phyloP scores from a whole-genome alignment of 1,140 invertebrate genomes.

The Antheraea pernyi region DNA sequence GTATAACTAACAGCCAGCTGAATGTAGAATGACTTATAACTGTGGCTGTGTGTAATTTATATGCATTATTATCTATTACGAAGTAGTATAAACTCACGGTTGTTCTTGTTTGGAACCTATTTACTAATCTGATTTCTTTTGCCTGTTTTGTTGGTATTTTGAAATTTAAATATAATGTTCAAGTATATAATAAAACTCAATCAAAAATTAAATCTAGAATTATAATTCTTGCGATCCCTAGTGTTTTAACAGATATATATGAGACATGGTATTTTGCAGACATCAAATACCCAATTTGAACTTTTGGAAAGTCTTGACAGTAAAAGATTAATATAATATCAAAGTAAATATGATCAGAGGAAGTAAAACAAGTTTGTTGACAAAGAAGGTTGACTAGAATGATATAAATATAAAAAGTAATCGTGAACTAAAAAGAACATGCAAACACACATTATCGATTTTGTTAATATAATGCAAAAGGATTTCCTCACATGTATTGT shows the following conservation, averaged over 20 bases:
- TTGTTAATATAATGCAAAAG: neutral
- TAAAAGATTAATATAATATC: too few relatives aligned
- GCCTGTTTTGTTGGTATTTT: neutral
- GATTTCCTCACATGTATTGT: neutral
- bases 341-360: too few relatives aligned
- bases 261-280: too few relatives aligned
- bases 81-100: neutral
- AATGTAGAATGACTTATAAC: neutral
- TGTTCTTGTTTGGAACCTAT: neutral
- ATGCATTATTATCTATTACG: constrained; percentile 1
- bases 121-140: neutral
- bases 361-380: too few relatives aligned
- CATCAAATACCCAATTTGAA: too few relatives aligned
- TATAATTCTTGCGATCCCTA: too few relatives aligned
- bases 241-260: too few relatives aligned
- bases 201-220: too few relatives aligned
- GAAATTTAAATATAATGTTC: neutral
- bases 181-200: neutral
- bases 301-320: too few relatives aligned
- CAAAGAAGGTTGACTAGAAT: too few relatives aligned
- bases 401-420: neutral
- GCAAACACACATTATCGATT: neutral
- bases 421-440: neutral
- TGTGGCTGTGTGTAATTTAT: neutral
- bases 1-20: neutral